These are phyloP conservation scores for Eulemur mongoz DNA, from an alignment of 2,797 vertebrate species.

Conservation along the genomic window DNA sequence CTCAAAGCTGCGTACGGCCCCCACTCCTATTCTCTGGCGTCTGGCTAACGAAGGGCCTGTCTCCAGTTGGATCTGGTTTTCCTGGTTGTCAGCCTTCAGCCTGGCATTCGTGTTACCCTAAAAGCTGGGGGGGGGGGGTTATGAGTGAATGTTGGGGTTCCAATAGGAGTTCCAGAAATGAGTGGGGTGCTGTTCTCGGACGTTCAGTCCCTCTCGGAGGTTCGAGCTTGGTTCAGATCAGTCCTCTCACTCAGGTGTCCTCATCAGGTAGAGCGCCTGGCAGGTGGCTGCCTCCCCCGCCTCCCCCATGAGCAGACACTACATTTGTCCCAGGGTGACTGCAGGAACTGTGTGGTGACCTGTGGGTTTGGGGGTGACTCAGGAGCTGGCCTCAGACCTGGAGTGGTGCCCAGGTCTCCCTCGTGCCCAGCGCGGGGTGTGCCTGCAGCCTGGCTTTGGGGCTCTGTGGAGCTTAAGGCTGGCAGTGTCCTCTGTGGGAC, in stretches of 20 bases:
- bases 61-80: background rate
- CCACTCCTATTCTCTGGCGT: background rate
- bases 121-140: no score
- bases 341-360: background rate
- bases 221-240: no score
- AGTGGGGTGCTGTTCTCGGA: rapidly evolving
- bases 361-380: background rate
- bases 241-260: background rate
- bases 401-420: background rate
- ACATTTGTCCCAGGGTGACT: background rate
- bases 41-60: background rate
- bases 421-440: background rate
- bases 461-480: background rate
- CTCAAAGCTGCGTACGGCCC: background rate
- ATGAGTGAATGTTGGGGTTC: background rate
- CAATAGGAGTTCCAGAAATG: no score
- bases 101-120: background rate
- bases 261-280: background rate
- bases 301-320: background rate
- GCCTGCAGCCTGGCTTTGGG: background rate
- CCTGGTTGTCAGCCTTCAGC: background rate
- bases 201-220: background rate
- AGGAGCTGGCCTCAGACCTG: background rate
- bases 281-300: background rate
- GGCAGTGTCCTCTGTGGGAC: background rate